phyloP scores from a whole-genome alignment of 2,888 invertebrate genomes.

The Eudasyphora cyanicolor region DNA sequence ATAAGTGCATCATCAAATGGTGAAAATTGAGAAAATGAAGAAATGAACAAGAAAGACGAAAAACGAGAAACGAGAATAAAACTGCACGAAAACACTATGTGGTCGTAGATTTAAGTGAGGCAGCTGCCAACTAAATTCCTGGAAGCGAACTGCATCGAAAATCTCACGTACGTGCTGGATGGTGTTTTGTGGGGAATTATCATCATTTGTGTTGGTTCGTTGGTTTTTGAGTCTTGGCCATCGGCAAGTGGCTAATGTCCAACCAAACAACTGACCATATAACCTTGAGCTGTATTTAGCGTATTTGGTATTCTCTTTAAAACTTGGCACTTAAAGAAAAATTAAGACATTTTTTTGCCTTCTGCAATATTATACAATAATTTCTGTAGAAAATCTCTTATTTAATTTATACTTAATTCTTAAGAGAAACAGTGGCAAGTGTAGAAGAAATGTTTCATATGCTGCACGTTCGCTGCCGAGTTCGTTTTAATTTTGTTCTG shows the following conservation, averaged over 20 bases:
- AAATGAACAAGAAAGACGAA: too few species aligned
- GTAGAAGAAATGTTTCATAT: neutral
- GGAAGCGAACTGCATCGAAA: neutral
- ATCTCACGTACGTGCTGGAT: slow-evolving; percentile 47
- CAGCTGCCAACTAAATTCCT: neutral
- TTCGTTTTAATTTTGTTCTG: neutral
- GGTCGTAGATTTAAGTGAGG: slow-evolving; percentile 18
- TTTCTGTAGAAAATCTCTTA: slow-evolving; percentile 22
- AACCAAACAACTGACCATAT: slow-evolving; percentile 49
- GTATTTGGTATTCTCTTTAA: neutral
- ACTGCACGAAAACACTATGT: slow-evolving; percentile 17
- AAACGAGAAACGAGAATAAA: slow-evolving; percentile 21
- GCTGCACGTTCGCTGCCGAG: too few species aligned
- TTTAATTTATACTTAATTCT: neutral
- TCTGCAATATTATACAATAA: slow-evolving; percentile 28
- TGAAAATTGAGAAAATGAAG: slow-evolving; percentile 15
- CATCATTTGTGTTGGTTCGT: neutral
- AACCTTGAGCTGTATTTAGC: slow-evolving; percentile 30
- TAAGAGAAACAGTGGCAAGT: neutral
- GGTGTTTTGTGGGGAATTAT: neutral
- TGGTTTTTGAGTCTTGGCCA: neutral
- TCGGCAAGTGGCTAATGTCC: slow-evolving; percentile 10
- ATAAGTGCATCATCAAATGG: slow-evolving; percentile 54
- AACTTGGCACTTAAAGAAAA: neutral
- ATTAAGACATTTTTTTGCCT: slow-evolving; percentile 31